A percentile compares a stretch with the other conserved stretches of the same genome.
Evolutionary conservation across 1,140 invertebrate genomes (phyloP).

Genomic region (Uloborus diversus): DNA sequence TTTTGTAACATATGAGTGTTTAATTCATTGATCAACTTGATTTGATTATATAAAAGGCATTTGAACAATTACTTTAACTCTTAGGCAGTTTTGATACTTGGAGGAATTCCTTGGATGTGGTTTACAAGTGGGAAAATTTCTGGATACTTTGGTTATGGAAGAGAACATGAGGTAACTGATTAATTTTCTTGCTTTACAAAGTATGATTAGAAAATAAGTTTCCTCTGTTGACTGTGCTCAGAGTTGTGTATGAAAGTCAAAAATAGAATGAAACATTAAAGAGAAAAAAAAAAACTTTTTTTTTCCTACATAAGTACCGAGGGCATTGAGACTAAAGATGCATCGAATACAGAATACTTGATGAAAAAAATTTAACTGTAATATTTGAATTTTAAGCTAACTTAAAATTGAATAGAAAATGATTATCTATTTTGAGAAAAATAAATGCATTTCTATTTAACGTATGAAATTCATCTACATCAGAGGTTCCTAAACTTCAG

Average conservation of each 20-base stretch:
- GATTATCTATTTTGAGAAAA: too few relatives aligned
- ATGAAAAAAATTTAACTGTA: neutral
- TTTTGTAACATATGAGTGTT: too few relatives aligned
- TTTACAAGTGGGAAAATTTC: conserved; percentile 60
- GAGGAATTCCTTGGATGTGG: conserved; percentile 65
- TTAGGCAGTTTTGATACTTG: conserved; percentile 64
- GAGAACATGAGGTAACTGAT: conserved; percentile 64
- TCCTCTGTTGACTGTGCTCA: neutral
- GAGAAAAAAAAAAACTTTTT: neutral
- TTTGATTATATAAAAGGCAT: too few relatives aligned
- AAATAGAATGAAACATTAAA: neutral
- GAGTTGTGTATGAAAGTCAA: neutral
- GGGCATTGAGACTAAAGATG: neutral
- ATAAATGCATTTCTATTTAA: too few relatives aligned
- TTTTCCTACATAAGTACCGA: neutral
- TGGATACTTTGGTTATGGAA: conserved; percentile 61
- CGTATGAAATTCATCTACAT: too few relatives aligned
- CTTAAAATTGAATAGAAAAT: too few relatives aligned
- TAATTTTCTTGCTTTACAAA: neutral
- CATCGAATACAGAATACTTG: neutral
- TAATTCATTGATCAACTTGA: too few relatives aligned
- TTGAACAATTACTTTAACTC: too few relatives aligned
- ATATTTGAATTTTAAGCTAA: neutral
- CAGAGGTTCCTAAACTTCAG: too few relatives aligned
- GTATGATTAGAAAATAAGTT: neutral